Conservation (phyloP, 2,888 invertebrate species). For the Rhagonycha fulva region DNA sequence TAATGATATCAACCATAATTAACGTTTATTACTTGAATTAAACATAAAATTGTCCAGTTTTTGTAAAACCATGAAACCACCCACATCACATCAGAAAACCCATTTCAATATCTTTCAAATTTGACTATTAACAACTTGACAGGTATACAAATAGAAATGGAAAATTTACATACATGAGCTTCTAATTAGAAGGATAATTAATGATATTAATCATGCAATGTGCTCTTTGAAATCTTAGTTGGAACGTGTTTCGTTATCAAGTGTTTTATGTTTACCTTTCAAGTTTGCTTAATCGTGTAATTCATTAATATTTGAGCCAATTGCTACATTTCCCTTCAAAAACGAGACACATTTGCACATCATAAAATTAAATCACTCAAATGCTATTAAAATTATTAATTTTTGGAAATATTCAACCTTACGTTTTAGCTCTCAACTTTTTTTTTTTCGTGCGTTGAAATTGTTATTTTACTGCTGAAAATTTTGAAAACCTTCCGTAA, state of each 20-base stretch:
- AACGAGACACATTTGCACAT: background rate
- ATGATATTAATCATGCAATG: constrained; percentile 33
- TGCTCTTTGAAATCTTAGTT: constrained; percentile 22
- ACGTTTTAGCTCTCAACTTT: background rate
- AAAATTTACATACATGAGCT: constrained; percentile 30
- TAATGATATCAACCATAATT: background rate
- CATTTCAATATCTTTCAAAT: background rate
- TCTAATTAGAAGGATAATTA: constrained; percentile 37
- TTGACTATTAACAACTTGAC: background rate
- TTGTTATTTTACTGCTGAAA: background rate
- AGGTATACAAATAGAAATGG: constrained; percentile 18
- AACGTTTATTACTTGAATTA: background rate
- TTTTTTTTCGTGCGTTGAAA: background rate
- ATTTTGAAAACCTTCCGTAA: background rate
- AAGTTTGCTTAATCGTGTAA: background rate
- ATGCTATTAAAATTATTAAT: background rate
- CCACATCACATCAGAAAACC: no score
- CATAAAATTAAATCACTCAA: background rate
- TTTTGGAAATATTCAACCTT: background rate
- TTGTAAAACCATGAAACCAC: background rate
- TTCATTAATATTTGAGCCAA: background rate
- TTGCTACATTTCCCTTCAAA: background rate
- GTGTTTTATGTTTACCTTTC: background rate
- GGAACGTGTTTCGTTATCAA: constrained; percentile 1
- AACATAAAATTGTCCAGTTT: background rate